Evolutionary conservation across 2,888 invertebrate species (phyloP).

Genomic region (Epinotia bilunana): DNA sequence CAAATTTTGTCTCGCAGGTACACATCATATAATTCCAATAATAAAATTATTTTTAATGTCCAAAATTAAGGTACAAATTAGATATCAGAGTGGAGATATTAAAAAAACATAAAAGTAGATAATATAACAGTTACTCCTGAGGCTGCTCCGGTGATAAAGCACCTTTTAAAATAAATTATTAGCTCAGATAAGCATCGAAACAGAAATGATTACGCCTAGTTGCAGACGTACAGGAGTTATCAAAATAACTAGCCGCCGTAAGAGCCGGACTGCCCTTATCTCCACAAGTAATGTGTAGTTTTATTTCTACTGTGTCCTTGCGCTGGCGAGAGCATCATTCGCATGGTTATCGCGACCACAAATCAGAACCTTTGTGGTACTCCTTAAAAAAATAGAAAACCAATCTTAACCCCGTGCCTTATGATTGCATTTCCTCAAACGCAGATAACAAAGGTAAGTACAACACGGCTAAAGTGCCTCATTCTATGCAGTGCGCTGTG

Average conservation of each 20-base stretch:
- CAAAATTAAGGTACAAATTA: constrained; percentile 13
- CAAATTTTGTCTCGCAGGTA: no score
- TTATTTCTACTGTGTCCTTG: constrained; percentile 76
- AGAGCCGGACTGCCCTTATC: constrained; percentile 63
- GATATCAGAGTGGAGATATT: not conserved
- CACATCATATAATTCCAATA: no score
- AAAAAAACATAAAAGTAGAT: constrained; percentile 15
- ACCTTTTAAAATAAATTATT: constrained; percentile 42
- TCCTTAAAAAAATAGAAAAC: constrained; percentile 57
- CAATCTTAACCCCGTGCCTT: constrained; percentile 59
- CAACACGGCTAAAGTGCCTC: constrained; percentile 64
- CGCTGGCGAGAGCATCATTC: constrained; percentile 74
- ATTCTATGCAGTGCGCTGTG: constrained; percentile 67
- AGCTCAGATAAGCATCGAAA: constrained; percentile 39
- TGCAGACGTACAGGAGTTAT: constrained; percentile 50
- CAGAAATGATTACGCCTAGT: constrained; percentile 42
- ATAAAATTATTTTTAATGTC: no score
- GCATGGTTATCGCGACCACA: constrained; percentile 72
- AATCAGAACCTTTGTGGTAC: constrained; percentile 73
- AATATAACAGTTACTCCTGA: constrained; percentile 14
- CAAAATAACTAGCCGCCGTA: constrained; percentile 58
- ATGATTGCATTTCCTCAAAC: constrained; percentile 64
- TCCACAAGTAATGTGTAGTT: constrained; percentile 65
- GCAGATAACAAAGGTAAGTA: constrained; percentile 64
- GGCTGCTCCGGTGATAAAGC: constrained; percentile 31